Evolutionary conservation across 2,888 invertebrate species (phyloP), one percentile per base, ranked within the genome.

Genomic region (Dichetophora obliterata): DNA sequence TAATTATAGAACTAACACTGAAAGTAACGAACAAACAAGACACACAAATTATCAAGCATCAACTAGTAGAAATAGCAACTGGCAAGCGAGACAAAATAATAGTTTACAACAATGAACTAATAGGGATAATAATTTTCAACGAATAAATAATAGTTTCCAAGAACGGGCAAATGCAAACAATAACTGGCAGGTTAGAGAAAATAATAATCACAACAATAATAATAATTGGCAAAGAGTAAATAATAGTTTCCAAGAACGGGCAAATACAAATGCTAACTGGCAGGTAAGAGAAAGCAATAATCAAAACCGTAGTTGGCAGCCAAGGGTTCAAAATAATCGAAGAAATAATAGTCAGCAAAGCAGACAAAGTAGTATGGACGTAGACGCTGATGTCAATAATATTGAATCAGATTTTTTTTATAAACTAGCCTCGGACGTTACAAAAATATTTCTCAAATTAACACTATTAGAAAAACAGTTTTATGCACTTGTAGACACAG

Each of bases 361-460:
- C 14, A 54, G 19, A 54, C n/a, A n/a, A 22, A 54, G 22, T 54
- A 75, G 69, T 9, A 76, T 76, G 72, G 77, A 77, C 22, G 72
- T 77, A 57, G 22, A 22, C 24, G 57, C 19, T 57, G 50, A 57
- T 43, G 65, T 34, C 16, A 69, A 75, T 43, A 24, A 24, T 3
- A 75, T 63, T 61, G 43, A 75, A 43, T 70, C 50, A 14, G 69
- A 34, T 48, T 75, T 79, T 31, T 76, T 79, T 79, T 78, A 73
- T 43, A 61, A 73, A 73, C 50, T 73, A 73, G 73, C 73, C 73
- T 73, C 75, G 63, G 52, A 77, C 69, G 24, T 57, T 9, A 65
- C 75, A 14, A 78, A 52, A 11, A 74, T 77, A 59, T 74, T 75
- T 57, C 65, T 73, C 31, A 71, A 63, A n/a, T 16, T 61, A 63